phyloP scores from a whole-genome alignment of 2,888 invertebrate species.

The Drosophila limbata region DNA sequence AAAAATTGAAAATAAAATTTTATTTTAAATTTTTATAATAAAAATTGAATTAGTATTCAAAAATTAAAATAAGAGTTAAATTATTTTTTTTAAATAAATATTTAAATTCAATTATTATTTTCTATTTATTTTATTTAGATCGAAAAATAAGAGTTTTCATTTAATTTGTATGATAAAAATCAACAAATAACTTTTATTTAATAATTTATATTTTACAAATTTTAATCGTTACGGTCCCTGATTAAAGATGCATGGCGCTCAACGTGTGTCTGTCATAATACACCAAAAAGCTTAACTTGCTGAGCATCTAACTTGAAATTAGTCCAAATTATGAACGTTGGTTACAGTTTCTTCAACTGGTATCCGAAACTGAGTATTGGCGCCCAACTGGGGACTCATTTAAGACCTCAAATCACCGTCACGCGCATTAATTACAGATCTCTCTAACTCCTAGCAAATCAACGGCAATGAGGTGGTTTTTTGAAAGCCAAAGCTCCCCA shows the following conservation, averaged over 20 bases:
- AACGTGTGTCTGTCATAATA: not conserved
- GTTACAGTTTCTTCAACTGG: not conserved
- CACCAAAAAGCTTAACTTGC: not conserved
- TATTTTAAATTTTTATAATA: too few relatives aligned
- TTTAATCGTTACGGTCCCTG: too few relatives aligned
- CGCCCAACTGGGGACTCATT: slow-evolving; percentile 26
- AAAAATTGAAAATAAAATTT: too few relatives aligned
- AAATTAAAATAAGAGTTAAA: too few relatives aligned
- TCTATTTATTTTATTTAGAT: too few relatives aligned
- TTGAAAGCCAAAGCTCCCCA: slow-evolving; percentile 13
- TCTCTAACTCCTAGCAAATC: slow-evolving; percentile 36
- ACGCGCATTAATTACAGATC: slow-evolving; percentile 49
- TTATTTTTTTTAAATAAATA: too few relatives aligned
- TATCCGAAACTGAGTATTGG: not conserved
- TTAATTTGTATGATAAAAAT: too few relatives aligned
- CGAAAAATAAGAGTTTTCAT: too few relatives aligned
- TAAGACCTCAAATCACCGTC: slow-evolving; percentile 33
- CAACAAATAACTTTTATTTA: too few relatives aligned
- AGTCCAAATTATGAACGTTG: slow-evolving; percentile 3
- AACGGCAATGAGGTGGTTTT: slow-evolving; percentile 38
- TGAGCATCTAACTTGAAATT: not conserved
- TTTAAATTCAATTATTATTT: too few relatives aligned
- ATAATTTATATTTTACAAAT: too few relatives aligned
- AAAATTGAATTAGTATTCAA: too few relatives aligned
- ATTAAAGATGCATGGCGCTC: not conserved